phyloP scores from a whole-genome alignment of 2,888 invertebrate genomes.

The Sarcophaga subvicina region DNA sequence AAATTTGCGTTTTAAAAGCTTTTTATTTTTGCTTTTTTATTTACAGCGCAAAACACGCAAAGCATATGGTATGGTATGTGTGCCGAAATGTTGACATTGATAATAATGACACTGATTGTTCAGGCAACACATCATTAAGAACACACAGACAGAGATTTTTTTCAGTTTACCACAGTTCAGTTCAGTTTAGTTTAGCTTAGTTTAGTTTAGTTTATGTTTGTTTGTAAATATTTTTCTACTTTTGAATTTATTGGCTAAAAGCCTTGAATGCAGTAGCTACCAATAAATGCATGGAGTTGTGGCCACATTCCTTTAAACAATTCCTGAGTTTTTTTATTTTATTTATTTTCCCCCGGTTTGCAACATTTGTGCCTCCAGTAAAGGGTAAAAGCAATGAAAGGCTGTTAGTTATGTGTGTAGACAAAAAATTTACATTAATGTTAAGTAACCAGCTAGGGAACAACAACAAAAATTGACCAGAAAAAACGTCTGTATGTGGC shows the following conservation, averaged over 20 bases:
- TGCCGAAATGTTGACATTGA: slow-evolving; percentile 67
- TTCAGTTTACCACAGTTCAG: slow-evolving; percentile 16
- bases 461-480: neutral
- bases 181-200: neutral
- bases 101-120: slow-evolving; percentile 70
- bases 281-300: slow-evolving; percentile 10
- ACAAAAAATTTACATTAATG: slow-evolving; percentile 62
- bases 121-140: slow-evolving; percentile 67
- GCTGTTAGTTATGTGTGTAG: slow-evolving; percentile 59
- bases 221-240: neutral
- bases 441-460: slow-evolving; percentile 50
- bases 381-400: slow-evolving; percentile 47
- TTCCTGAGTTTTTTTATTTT: neutral
- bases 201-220: neutral
- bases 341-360: neutral
- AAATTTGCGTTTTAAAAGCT: slow-evolving; percentile 67
- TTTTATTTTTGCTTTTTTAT: slow-evolving; percentile 39
- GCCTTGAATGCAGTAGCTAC: slow-evolving; percentile 8
- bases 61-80: slow-evolving; percentile 21
- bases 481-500: no score
- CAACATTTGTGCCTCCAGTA: slow-evolving; percentile 43
- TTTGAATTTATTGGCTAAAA: slow-evolving; percentile 7
- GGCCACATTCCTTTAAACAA: slow-evolving; percentile 41
- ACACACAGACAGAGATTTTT: slow-evolving; percentile 55
- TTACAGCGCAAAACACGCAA: slow-evolving; percentile 20